Percentiles rank a stretch among this genome's conserved stretches.
Conservation (phyloP, 2,797 vertebrate species). For the Taeniopygia guttata region DNA sequence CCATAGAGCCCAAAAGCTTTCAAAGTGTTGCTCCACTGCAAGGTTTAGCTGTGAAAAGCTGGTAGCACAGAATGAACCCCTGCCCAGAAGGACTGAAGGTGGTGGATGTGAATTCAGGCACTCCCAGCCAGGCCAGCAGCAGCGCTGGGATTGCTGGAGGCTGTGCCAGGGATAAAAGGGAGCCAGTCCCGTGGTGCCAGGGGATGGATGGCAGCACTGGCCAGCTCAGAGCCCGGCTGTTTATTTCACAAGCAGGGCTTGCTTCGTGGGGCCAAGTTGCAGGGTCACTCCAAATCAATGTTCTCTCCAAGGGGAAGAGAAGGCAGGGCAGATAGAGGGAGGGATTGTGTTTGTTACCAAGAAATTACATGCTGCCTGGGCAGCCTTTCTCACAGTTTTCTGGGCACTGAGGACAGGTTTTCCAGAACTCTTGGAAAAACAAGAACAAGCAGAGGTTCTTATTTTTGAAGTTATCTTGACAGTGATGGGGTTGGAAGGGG, state of each 20-base stretch:
- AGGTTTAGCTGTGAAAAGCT: background rate
- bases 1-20: background rate
- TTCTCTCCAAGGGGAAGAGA: background rate
- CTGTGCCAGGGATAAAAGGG: background rate
- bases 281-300: background rate
- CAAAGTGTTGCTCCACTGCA: background rate
- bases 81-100: background rate
- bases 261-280: background rate
- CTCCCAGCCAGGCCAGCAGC: background rate
- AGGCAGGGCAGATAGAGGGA: background rate
- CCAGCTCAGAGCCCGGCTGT: background rate
- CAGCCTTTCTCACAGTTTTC: slow-evolving; percentile 4
- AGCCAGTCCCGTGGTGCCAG: background rate
- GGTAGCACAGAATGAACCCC: background rate
- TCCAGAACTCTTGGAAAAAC: slow-evolving; percentile 11
- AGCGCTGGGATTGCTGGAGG: background rate
- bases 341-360: background rate
- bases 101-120: background rate
- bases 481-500: background rate
- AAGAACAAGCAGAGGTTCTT: background rate
- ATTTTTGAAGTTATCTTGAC: background rate
- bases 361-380: background rate
- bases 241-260: background rate
- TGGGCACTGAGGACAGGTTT: background rate
- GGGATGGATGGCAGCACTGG: background rate